Evolutionary conservation across 2,113 vertebrate genomes (phyloP).

Genomic region (Benitochromis conjunctus): DNA sequence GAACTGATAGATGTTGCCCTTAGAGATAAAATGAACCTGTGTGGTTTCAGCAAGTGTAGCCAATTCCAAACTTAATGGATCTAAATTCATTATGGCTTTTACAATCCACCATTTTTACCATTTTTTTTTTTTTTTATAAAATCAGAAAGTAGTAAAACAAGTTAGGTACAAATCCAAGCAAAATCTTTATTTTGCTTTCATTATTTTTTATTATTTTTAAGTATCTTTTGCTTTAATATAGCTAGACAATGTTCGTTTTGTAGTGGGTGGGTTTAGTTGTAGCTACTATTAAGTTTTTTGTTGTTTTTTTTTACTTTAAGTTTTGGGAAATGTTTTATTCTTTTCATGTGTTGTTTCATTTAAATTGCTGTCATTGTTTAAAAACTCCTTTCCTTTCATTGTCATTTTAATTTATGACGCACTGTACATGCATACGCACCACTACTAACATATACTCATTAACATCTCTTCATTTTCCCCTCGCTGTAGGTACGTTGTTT

Average conservation of each 20-base stretch:
- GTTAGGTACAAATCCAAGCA: not conserved
- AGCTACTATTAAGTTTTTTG: not conserved
- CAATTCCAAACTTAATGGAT: not conserved
- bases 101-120: not conserved
- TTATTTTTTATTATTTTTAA: not conserved
- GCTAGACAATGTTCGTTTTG: not conserved
- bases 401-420: slow-evolving; percentile 57
- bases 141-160: not conserved
- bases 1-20: slow-evolving; percentile 45
- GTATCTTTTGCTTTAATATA: not conserved
- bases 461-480: slow-evolving; percentile 60
- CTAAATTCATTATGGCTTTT: slow-evolving; percentile 29
- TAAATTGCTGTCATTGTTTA: slow-evolving; percentile 42
- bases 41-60: slow-evolving; percentile 32
- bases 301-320: not conserved
- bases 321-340: slow-evolving; percentile 50
- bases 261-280: slow-evolving; percentile 39
- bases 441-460: slow-evolving; percentile 59
- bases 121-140: not conserved
- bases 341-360: slow-evolving; percentile 50
- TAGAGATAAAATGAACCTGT: slow-evolving; percentile 31
- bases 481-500: slow-evolving; percentile 54
- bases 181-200: not conserved
- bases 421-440: slow-evolving; percentile 16
- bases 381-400: slow-evolving; percentile 25